Base-by-base conservation (phyloP, 2,888 invertebrate species). In the Acrobeloides nanus region DNA sequence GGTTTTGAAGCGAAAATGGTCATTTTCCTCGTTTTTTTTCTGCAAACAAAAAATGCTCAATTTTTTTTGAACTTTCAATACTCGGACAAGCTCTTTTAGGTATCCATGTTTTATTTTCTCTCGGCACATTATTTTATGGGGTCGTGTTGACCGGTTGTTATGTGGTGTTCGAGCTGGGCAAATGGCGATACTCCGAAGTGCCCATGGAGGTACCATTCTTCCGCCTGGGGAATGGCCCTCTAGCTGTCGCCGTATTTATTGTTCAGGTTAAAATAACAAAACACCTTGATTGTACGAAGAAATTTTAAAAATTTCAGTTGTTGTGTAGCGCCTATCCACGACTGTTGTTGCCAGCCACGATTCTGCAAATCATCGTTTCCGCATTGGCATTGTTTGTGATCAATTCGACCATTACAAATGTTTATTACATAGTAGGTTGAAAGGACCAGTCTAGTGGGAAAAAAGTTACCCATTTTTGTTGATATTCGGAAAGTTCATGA, bases 111-210 rank as follows among this genome's bases (percentile, higher is more conserved):
- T 42, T 65, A 21, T 63, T 66, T 46, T 59, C 69, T n/a, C 44
- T 70, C 18, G 69, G 72, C 38, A 59, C 63, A 5, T 49, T 71
- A 7, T 64, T 70, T 50, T 71, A 71, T 46, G 69, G 63, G 1
- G 53, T 70, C 20, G 62, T 66, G 6, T 55, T 71, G 45, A 70
- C 71, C 24, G 68, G 65, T 37, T 60, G 60, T 27, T 70, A 70
- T 37, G 53, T 72, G 25, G 66, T 71, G 1, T 72, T 70, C 42
- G 71, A 71, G 38, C 39, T 72, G n/a, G 72, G 69, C 33, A 70
- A 66, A 53, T 71, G 71, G 71, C 47, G 64, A 42, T 72, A 58
- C 41, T 58, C 58, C 17, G 68, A 65, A 47, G 63, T 63, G 10
- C 63, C 66, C 5, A 51, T 69, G 38, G 71, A 69, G 20, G 59